Evolutionary conservation across 1,140 invertebrate species (phyloP).

Genomic region (Euura lappo): DNA sequence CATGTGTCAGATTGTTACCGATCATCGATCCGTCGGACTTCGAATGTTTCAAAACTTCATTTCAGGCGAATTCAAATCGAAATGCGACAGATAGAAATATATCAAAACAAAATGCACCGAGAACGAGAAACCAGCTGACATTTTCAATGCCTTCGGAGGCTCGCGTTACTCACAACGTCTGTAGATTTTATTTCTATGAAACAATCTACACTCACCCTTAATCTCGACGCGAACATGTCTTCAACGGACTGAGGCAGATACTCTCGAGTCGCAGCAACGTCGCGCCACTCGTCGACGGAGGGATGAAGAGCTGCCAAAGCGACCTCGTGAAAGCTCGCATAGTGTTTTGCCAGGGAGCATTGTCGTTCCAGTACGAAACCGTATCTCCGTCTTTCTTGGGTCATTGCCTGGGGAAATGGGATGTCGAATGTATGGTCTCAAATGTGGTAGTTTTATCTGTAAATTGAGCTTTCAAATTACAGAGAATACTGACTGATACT

Average conservation of each 20-base stretch:
- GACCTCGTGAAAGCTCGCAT: conserved; percentile 84
- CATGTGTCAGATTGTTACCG: too few species aligned
- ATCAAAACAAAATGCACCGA: too few species aligned
- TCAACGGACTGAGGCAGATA: conserved; percentile 81
- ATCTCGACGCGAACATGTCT: conserved; percentile 78
- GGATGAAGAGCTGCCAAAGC: conserved; percentile 78
- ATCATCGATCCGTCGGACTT: too few species aligned
- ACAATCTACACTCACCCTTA: conserved; percentile 63
- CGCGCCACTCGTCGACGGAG: conserved; percentile 87
- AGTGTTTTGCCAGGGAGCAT: conserved; percentile 90
- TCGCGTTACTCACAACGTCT: conserved; percentile 16
- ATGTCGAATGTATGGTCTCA: background rate
- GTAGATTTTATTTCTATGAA: too few species aligned
- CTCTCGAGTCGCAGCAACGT: conserved; percentile 85
- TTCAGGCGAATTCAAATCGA: too few species aligned
- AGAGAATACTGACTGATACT: background rate
- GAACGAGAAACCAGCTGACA: background rate
- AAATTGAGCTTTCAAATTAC: conserved; percentile 16
- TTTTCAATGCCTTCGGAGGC: background rate
- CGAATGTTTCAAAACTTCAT: too few species aligned
- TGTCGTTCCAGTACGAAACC: conserved; percentile 92
- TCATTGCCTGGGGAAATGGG: conserved; percentile 78
- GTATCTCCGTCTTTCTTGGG: conserved; percentile 90
- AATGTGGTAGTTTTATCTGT: too few species aligned
- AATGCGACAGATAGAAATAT: too few species aligned